phyloP scores from a whole-genome alignment of 2,797 vertebrate species.

The Tokudaia tokunoshimensis region DNA sequence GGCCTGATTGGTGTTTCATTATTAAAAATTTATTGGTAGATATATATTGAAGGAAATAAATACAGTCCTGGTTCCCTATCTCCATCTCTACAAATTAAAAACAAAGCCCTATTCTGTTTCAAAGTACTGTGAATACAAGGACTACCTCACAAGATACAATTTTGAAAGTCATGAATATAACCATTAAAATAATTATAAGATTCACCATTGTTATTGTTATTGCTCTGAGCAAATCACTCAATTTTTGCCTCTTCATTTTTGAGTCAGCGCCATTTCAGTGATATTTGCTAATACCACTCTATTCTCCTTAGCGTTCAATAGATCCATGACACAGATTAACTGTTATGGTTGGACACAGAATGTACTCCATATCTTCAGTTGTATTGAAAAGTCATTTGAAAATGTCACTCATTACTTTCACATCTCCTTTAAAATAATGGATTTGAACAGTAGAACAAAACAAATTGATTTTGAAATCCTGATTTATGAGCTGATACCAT shows the following conservation, averaged over 20 bases:
- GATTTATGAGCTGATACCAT: slow-evolving; percentile 51
- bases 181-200: neutral
- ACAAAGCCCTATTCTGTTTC: neutral
- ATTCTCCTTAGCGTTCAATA: neutral
- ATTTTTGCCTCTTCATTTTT: slow-evolving; percentile 65
- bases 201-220: slow-evolving; percentile 32
- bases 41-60: neutral
- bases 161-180: neutral
- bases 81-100: neutral
- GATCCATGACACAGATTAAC: slow-evolving; percentile 16
- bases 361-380: slow-evolving; percentile 62
- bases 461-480: slow-evolving; percentile 60
- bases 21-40: neutral
- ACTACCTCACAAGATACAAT: neutral
- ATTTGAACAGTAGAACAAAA: slow-evolving; percentile 59
- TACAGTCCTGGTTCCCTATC: slow-evolving; percentile 1
- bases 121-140: slow-evolving; percentile 26
- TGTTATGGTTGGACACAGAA: slow-evolving; percentile 26
- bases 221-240: slow-evolving; percentile 49
- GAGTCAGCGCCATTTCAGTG: slow-evolving; percentile 62
- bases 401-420: slow-evolving; percentile 74
- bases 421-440: slow-evolving; percentile 73
- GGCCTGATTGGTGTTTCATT: neutral
- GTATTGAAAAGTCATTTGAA: slow-evolving; percentile 78
- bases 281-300: slow-evolving; percentile 74